Evolutionary conservation across 2,797 vertebrate genomes (phyloP).

Genomic region (Melanotaenia trifasciata): DNA sequence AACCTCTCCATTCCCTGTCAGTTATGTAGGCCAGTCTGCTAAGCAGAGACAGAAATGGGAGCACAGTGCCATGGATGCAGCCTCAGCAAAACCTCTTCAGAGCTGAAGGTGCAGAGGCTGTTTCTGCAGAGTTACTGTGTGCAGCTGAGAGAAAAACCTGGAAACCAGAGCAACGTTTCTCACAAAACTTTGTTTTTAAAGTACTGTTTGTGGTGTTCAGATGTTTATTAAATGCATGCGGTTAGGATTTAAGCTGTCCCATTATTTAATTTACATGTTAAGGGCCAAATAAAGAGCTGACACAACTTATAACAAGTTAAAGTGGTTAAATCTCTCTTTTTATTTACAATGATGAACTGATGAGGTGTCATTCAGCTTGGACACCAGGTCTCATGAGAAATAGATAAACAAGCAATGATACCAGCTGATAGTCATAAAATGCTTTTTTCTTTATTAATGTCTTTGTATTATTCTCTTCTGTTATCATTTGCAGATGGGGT

Average conservation of each 20-base stretch:
- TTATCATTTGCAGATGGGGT: too few relatives aligned
- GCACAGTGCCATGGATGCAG: slow-evolving; percentile 42
- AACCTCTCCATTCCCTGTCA: slow-evolving; percentile 54
- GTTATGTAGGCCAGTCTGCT: slow-evolving; percentile 68
- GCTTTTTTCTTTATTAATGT: too few relatives aligned
- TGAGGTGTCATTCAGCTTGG: neutral
- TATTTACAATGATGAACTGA: neutral
- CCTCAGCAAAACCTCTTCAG: slow-evolving; percentile 59
- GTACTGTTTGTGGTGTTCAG: neutral
- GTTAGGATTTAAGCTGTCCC: neutral
- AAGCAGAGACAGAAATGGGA: slow-evolving; percentile 56
- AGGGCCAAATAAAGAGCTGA: too few relatives aligned
- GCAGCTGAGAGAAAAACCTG: slow-evolving; percentile 33
- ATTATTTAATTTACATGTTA: neutral
- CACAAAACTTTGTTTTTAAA: neutral
- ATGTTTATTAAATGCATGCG: neutral
- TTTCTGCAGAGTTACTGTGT: slow-evolving; percentile 32
- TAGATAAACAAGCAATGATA: too few relatives aligned
- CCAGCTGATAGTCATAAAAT: too few relatives aligned
- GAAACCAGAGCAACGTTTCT: too few relatives aligned
- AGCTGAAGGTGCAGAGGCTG: slow-evolving; percentile 31
- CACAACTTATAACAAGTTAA: too few relatives aligned
- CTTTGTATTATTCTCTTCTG: too few relatives aligned
- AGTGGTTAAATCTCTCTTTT: too few relatives aligned
- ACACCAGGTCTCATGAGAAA: too few relatives aligned